A percentile compares a stretch with the other conserved stretches of the same genome.
These are phyloP conservation scores for Nowickia ferox DNA, from an alignment of 2,888 invertebrate genomes.

Conservation along the genomic window DNA sequence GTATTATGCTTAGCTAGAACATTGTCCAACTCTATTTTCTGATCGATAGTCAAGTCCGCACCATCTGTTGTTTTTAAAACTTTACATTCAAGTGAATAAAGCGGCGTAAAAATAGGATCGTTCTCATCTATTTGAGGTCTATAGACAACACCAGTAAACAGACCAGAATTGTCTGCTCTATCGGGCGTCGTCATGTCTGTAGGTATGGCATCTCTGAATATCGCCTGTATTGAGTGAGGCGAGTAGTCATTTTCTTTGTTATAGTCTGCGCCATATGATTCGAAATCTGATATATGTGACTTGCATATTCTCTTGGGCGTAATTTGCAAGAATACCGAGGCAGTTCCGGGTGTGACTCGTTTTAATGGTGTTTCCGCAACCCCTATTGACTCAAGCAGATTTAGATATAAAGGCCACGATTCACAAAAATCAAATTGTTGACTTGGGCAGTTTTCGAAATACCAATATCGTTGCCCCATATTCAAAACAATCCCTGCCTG, in stretches of 20 bases:
- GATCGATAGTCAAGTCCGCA: no score
- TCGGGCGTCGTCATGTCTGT: slow-evolving; percentile 43
- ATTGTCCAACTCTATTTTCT: no score
- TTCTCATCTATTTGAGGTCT: not conserved
- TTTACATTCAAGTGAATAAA: no score
- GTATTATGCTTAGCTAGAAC: no score
- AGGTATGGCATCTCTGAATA: slow-evolving; percentile 52
- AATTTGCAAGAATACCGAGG: not conserved
- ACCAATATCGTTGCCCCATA: slow-evolving; percentile 69
- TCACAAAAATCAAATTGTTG: no score
- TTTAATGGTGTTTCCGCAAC: slow-evolving; percentile 1
- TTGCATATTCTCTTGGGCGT: slow-evolving; percentile 28
- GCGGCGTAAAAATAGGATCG: no score
- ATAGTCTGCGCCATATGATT: slow-evolving; percentile 46
- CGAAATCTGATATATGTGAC: slow-evolving; percentile 44
- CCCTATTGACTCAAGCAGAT: slow-evolving; percentile 37
- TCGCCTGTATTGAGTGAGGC: slow-evolving; percentile 51
- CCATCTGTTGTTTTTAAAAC: no score
- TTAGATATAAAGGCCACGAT: slow-evolving; percentile 47
- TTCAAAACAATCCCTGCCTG: slow-evolving; percentile 64
- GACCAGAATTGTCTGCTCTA: not conserved
- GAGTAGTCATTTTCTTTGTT: slow-evolving; percentile 40
- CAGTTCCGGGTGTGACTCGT: no score
- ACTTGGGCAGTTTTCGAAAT: slow-evolving; percentile 57
- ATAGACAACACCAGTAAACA: slow-evolving; percentile 38